Evolutionary conservation across 2,888 invertebrate species (phyloP).

Genomic region (Salpingus planirostris): DNA sequence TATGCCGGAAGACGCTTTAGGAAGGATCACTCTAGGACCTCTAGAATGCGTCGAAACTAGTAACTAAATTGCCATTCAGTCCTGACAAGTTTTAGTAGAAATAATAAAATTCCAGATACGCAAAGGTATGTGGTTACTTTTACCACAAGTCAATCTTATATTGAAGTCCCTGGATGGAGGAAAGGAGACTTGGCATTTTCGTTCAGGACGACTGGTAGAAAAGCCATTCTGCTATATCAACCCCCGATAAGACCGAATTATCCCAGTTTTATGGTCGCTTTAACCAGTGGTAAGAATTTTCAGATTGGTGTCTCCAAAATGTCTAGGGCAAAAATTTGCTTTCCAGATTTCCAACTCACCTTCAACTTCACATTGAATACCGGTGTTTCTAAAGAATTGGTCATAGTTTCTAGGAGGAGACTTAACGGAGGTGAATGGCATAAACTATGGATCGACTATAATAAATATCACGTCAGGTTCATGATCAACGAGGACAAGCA

Average conservation of each 20-base stretch:
- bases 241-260: constrained; percentile 82
- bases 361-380: constrained; percentile 86
- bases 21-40: constrained; percentile 81
- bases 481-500: constrained; percentile 86
- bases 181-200: constrained; percentile 89
- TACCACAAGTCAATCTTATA: constrained; percentile 84
- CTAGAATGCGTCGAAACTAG: constrained; percentile 92
- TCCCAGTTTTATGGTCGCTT: constrained; percentile 85
- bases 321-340: too few species aligned
- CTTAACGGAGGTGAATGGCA: constrained; percentile 94
- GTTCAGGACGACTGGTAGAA: constrained; percentile 84
- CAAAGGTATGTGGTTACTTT: constrained; percentile 90
- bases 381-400: constrained; percentile 70
- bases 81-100: too few species aligned
- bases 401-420: constrained; percentile 67
- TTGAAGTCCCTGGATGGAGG: constrained; percentile 89
- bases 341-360: constrained; percentile 70
- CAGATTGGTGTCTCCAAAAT: too few species aligned
- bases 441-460: constrained; percentile 91
- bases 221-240: constrained; percentile 83
- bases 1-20: constrained; percentile 72
- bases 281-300: constrained; percentile 73
- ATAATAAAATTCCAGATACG: constrained; percentile 55
- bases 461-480: constrained; percentile 85
- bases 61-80: too few species aligned